Conservation (phyloP, 2,797 vertebrate genomes). For the Spea hammondii region DNA sequence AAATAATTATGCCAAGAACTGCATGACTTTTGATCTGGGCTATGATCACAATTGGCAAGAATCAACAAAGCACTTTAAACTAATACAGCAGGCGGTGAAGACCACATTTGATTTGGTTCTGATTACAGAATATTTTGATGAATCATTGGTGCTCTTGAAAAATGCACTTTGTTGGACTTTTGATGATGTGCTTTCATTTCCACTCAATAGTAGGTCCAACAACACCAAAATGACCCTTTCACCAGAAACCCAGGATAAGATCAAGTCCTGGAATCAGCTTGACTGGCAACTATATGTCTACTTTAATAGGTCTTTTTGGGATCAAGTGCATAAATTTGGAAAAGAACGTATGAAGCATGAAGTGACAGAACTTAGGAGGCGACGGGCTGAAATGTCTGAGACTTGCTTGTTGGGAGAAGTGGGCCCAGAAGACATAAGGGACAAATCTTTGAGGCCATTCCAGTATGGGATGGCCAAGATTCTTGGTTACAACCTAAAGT, state of each 20-base stretch:
- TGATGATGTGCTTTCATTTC: constrained; percentile 77
- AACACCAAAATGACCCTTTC: constrained; percentile 58
- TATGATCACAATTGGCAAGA: constrained; percentile 62
- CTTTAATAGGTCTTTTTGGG: constrained; percentile 81
- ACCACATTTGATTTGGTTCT: constrained; percentile 73
- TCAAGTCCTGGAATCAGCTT: constrained; percentile 76
- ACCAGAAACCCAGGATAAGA: constrained; percentile 58
- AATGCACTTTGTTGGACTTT: constrained; percentile 77
- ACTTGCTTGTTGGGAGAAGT: constrained; percentile 70
- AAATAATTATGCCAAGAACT: constrained; percentile 75
- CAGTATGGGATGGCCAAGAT: constrained; percentile 74
- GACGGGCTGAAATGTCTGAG: constrained; percentile 59
- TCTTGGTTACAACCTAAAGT: constrained; percentile 78
- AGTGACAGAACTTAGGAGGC: constrained; percentile 60
- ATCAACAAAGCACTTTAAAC: constrained; percentile 53
- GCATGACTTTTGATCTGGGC: constrained; percentile 79
- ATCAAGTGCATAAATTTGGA: constrained; percentile 68
- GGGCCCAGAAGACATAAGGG: constrained; percentile 65
- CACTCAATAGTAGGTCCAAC: constrained; percentile 70
- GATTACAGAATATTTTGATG: constrained; percentile 80
- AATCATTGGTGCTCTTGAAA: constrained; percentile 67
- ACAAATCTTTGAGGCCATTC: constrained; percentile 67
- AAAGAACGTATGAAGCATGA: constrained; percentile 65
- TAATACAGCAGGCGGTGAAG: constrained; percentile 67
- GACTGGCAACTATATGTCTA: constrained; percentile 80